phyloP scores from a whole-genome alignment of 2,888 invertebrate genomes.

The Listrodromus nycthemerus region DNA sequence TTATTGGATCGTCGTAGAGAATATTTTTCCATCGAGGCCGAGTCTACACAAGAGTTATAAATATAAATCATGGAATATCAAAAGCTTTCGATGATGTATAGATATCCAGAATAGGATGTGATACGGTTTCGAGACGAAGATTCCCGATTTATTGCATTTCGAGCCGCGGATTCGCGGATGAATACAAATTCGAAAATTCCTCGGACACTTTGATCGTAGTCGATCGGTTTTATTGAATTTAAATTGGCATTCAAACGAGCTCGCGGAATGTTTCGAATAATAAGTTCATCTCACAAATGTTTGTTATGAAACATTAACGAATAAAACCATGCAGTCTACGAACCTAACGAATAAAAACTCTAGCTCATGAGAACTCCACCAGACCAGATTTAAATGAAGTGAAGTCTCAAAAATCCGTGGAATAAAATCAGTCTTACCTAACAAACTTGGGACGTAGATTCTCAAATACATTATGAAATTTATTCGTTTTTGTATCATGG shows the following conservation, averaged over 20 bases:
- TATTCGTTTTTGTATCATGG: no score
- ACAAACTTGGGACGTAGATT: no score
- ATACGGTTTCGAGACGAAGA: not conserved
- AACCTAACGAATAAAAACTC: no score
- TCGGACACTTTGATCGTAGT: not conserved
- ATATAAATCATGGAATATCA: not conserved
- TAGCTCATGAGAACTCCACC: no score
- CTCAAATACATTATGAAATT: no score
- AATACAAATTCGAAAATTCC: not conserved
- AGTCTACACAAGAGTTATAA: not conserved
- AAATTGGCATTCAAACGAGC: not conserved
- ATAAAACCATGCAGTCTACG: no score
- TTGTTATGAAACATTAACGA: not conserved
- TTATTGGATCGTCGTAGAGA: constrained; percentile 2
- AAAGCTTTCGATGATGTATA: not conserved
- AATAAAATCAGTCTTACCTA: no score
- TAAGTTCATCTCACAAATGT: constrained; percentile 6
- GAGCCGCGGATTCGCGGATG: not conserved
- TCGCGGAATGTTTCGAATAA: constrained; percentile 20
- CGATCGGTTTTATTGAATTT: not conserved
- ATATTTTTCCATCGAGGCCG: not conserved
- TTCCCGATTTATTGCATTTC: constrained; percentile 2
- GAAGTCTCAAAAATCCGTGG: no score
- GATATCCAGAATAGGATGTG: not conserved
- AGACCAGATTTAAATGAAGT: no score